Conservation (phyloP, 2,888 invertebrate species). For the Trissolcus brochymenae region DNA sequence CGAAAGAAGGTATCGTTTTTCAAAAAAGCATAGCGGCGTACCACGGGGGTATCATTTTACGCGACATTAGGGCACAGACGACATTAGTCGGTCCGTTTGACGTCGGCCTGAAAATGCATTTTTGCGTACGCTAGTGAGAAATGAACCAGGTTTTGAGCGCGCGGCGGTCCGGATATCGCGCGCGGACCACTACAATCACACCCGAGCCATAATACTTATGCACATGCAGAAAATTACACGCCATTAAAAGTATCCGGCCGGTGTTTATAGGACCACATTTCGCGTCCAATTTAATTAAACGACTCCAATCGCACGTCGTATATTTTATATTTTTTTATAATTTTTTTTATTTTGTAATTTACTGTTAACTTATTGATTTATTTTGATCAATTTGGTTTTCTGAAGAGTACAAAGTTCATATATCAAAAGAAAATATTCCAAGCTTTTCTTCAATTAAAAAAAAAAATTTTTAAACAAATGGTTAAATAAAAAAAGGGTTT, state of each 20-base stretch:
- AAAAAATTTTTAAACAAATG: no score
- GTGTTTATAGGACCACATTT: slow-evolving; percentile 44
- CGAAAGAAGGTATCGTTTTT: slow-evolving; percentile 13
- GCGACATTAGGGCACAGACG: slow-evolving; percentile 26
- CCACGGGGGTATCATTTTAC: slow-evolving; percentile 27
- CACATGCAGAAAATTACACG: slow-evolving; percentile 36
- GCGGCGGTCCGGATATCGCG: slow-evolving; percentile 24
- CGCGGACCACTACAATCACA: neutral
- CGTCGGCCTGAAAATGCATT: slow-evolving; percentile 40
- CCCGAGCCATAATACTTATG: slow-evolving; percentile 21
- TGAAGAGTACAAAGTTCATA: no score
- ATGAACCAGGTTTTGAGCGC: slow-evolving; percentile 52
- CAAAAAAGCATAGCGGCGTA: slow-evolving; percentile 8
- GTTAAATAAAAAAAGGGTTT: no score
- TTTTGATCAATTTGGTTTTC: neutral
- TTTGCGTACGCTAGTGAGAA: slow-evolving; percentile 39
- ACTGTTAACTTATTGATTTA: neutral
- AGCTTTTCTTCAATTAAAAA: no score
- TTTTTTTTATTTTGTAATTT: no score
- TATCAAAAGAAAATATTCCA: no score
- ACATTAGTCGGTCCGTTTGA: slow-evolving; percentile 38
- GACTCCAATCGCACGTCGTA: neutral
- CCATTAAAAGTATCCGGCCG: slow-evolving; percentile 49
- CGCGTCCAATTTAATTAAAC: slow-evolving; percentile 31
- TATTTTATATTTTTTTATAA: neutral